These are phyloP conservation scores for Drosophila anceps DNA, from an alignment of 2,888 invertebrate species.

Conservation along the genomic window DNA sequence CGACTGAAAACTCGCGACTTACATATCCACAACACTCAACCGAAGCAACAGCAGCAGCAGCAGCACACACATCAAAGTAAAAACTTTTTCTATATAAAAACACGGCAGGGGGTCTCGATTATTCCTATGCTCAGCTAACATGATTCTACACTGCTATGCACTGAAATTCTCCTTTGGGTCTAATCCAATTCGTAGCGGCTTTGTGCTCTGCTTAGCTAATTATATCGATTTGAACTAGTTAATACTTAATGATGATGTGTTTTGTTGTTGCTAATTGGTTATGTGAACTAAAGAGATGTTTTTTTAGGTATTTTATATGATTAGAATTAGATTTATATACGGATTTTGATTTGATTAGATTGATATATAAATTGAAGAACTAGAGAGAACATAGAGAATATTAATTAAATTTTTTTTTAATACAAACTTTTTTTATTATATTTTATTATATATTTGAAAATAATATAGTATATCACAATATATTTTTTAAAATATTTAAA, in stretches of 20 bases:
- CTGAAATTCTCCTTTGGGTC: conserved; percentile 24
- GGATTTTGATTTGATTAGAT: background rate
- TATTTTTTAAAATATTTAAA: too few species aligned
- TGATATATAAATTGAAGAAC: background rate
- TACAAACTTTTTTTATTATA: too few species aligned
- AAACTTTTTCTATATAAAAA: conserved; percentile 77
- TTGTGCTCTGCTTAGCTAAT: conserved; percentile 5
- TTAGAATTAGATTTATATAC: background rate
- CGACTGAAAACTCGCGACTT: conserved; percentile 26
- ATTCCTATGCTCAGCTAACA: conserved; percentile 38
- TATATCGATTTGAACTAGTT: conserved; percentile 14
- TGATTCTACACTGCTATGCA: conserved; percentile 21
- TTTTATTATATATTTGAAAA: too few species aligned
- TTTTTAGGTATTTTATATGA: background rate
- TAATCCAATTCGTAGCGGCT: conserved; percentile 14
- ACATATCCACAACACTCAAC: conserved; percentile 14
- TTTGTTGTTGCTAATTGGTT: conserved; percentile 1
- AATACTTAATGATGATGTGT: conserved; percentile 22
- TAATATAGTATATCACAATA: too few species aligned
- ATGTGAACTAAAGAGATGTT: background rate
- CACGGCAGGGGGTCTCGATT: conserved; percentile 75
- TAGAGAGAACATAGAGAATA: background rate
- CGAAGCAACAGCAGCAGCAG: conserved; percentile 32
- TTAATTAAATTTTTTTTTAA: too few species aligned
- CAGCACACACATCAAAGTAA: conserved; percentile 71